Percentiles rank a stretch among this genome's conserved stretches.
Conservation (phyloP, 2,113 vertebrate species). For the Cavia aperea region DNA sequence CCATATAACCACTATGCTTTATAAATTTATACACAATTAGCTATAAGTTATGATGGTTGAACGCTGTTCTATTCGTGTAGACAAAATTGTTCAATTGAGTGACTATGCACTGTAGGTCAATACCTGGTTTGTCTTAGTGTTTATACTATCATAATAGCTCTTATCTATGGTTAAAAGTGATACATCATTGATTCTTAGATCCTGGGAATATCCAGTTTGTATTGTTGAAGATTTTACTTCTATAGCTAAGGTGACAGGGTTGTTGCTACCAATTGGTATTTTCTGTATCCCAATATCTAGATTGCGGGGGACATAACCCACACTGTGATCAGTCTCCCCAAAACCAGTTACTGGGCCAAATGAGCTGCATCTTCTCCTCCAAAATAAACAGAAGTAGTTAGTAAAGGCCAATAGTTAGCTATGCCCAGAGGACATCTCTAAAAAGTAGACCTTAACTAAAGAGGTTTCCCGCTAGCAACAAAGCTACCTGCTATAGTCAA, state of each 20-base stretch:
- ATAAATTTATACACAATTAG: neutral
- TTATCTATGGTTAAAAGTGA: neutral
- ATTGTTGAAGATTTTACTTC: neutral
- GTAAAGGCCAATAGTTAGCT: neutral
- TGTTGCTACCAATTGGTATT: neutral
- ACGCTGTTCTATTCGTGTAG: neutral
- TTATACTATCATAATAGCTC: neutral
- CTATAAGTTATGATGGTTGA: neutral
- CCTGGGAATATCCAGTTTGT: neutral
- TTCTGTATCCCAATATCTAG: neutral
- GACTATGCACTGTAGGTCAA: neutral
- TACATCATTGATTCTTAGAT: neutral
- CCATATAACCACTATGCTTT: neutral
- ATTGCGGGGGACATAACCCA: neutral
- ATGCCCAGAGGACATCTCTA: neutral
- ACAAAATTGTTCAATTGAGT: neutral
- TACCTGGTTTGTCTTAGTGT: neutral
- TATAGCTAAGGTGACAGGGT: neutral
- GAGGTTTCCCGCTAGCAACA: neutral
- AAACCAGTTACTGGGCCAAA: neutral
- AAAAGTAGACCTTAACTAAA: neutral
- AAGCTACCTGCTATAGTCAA: neutral
- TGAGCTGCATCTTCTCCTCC: neutral
- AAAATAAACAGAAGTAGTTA: neutral
- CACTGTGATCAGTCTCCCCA: neutral